Conservation (phyloP, 1,140 invertebrate species). For the Cherax destructor region DNA sequence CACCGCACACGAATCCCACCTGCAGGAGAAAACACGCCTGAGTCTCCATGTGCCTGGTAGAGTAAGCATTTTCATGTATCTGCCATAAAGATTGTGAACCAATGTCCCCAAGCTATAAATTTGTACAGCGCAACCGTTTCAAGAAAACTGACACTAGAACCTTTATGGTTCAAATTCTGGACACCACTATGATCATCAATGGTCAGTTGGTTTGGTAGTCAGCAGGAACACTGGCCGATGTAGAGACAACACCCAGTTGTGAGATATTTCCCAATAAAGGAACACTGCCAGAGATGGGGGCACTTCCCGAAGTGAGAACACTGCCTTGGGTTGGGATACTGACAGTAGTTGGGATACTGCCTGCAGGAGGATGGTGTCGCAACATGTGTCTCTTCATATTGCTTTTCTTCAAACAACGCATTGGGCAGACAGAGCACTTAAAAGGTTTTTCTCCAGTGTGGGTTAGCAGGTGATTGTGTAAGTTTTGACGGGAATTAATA, state of each 20-base stretch:
- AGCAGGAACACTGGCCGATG: neutral
- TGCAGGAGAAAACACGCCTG: constrained; percentile 61
- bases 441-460: constrained; percentile 60
- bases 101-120: neutral
- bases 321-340: neutral
- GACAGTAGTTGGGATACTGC: neutral
- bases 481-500: constrained; percentile 66
- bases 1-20: constrained; percentile 58
- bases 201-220: constrained; percentile 2
- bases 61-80: constrained; percentile 9
- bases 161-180: neutral
- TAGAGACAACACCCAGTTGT: neutral
- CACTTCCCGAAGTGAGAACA: neutral
- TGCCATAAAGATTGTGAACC: neutral
- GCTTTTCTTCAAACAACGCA: constrained; percentile 62
- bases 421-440: constrained; percentile 46
- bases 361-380: constrained; percentile 18
- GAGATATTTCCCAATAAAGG: neutral
- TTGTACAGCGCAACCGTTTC: neutral
- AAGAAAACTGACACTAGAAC: neutral
- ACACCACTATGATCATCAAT: neutral
- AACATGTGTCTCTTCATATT: constrained; percentile 58
- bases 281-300: neutral
- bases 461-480: constrained; percentile 60
- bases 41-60: constrained; percentile 38